These are phyloP conservation scores for Montipora foliosa DNA, from an alignment of 64 coral and sea anemone genomes.

Conservation along the genomic window DNA sequence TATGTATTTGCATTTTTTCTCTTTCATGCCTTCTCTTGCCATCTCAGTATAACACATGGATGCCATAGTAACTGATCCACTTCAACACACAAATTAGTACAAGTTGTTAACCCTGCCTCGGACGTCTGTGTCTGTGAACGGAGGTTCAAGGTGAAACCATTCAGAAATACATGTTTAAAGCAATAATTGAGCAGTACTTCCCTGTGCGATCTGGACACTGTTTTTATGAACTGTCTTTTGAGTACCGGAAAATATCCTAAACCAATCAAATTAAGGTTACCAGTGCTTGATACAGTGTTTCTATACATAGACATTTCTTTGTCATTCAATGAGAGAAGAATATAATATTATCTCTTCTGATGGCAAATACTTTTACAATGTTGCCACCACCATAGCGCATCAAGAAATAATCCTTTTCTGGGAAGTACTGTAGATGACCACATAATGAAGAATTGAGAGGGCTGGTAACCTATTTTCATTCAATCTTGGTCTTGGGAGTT, in stretches of 20 bases:
- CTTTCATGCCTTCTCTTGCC: background rate
- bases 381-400: background rate
- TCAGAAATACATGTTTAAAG: background rate
- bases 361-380: background rate
- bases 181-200: too few relatives aligned
- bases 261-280: too few relatives aligned
- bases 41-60: background rate
- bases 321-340: too few relatives aligned
- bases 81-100: background rate
- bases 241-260: too few relatives aligned
- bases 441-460: too few relatives aligned
- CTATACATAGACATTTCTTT: too few relatives aligned
- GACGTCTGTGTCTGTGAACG: background rate
- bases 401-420: background rate
- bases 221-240: too few relatives aligned
- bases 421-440: too few relatives aligned
- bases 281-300: too few relatives aligned
- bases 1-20: background rate
- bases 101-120: too few relatives aligned
- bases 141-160: background rate
- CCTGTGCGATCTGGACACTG: too few relatives aligned
- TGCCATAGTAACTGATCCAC: background rate
- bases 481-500: background rate
- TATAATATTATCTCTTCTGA: too few relatives aligned
- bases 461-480: background rate